Percentiles rank a stretch among this genome's conserved stretches.
These are phyloP conservation scores for Sphenodon punctatus DNA, from an alignment of 2,797 vertebrate genomes.

Conservation along the genomic window DNA sequence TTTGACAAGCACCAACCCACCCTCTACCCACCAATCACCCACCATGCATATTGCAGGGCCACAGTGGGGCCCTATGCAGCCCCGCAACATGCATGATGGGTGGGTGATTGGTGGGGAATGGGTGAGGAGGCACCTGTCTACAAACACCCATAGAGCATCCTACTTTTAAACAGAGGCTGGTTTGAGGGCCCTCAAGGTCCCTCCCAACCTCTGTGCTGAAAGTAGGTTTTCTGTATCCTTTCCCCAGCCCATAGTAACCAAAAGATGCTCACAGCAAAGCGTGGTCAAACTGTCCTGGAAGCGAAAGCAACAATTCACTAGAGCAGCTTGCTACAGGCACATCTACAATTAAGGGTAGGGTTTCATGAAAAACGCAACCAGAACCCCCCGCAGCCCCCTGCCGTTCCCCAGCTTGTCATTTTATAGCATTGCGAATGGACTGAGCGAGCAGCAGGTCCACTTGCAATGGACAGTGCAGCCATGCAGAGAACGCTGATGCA, in stretches of 20 bases:
- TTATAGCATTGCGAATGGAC: not conserved
- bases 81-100: no score
- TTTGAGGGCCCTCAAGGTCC: no score
- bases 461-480: fast-evolving
- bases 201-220: no score
- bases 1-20: no score
- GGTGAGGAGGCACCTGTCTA: no score
- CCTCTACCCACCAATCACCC: no score
- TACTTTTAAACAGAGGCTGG: no score
- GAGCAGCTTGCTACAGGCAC: conserved; percentile 19
- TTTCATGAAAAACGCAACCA: not conserved
- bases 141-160: no score
- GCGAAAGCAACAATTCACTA: not conserved
- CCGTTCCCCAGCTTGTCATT: fast-evolving
- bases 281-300: not conserved
- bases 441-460: not conserved
- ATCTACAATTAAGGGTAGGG: not conserved
- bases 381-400: not conserved
- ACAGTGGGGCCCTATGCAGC: no score
- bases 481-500: not conserved
- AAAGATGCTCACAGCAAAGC: not conserved
- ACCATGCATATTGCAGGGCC: no score
- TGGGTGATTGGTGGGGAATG: no score
- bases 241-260: not conserved
- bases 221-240: not conserved